Percentiles rank a stretch among this genome's conserved stretches.
These are phyloP conservation scores for Strongylocentrotus purpuratus DNA, from an alignment of 35 echinoderm and acorn worm genomes.

Conservation along the genomic window DNA sequence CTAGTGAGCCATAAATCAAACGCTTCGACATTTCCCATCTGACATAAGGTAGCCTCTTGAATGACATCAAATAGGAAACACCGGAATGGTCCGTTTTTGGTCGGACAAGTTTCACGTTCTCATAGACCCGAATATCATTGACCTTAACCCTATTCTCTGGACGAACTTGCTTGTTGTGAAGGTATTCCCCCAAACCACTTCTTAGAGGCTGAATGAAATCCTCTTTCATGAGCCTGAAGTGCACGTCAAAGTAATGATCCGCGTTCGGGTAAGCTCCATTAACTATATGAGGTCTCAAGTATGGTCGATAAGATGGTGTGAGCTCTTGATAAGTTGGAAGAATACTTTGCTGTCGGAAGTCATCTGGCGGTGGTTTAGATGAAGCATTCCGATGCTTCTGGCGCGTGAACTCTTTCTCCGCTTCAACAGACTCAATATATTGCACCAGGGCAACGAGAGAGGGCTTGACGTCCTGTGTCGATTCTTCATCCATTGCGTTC, in stretches of 20 bases:
- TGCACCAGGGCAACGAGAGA: neutral
- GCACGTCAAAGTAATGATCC: slow-evolving; percentile 79
- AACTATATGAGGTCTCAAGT: slow-evolving; percentile 68
- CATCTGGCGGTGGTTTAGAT: slow-evolving; percentile 57
- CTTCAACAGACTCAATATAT: neutral
- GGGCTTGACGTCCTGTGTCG: neutral
- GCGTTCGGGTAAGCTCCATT: slow-evolving; percentile 63
- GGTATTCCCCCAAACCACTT: slow-evolving; percentile 75
- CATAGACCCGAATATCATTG: slow-evolving; percentile 65
- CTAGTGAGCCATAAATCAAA: slow-evolving; percentile 69
- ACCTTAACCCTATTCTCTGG: neutral
- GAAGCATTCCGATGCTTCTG: neutral
- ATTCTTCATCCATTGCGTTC: neutral
- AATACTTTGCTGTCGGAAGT: slow-evolving; percentile 64
- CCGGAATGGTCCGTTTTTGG: slow-evolving; percentile 50
- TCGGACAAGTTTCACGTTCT: slow-evolving; percentile 53
- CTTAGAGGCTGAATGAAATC: slow-evolving; percentile 81
- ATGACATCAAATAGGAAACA: slow-evolving; percentile 59
- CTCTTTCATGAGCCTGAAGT: slow-evolving; percentile 75
- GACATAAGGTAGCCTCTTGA: slow-evolving; percentile 58
- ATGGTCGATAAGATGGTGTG: slow-evolving; percentile 54
- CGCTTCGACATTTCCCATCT: slow-evolving; percentile 64
- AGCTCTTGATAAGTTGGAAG: slow-evolving; percentile 70
- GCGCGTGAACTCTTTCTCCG: neutral
- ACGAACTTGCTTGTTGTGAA: slow-evolving; percentile 47